A percentile compares a stretch with the other conserved stretches of the same genome.
phyloP scores from a whole-genome alignment of 1,140 invertebrate genomes.

The Nomia melanderi region DNA sequence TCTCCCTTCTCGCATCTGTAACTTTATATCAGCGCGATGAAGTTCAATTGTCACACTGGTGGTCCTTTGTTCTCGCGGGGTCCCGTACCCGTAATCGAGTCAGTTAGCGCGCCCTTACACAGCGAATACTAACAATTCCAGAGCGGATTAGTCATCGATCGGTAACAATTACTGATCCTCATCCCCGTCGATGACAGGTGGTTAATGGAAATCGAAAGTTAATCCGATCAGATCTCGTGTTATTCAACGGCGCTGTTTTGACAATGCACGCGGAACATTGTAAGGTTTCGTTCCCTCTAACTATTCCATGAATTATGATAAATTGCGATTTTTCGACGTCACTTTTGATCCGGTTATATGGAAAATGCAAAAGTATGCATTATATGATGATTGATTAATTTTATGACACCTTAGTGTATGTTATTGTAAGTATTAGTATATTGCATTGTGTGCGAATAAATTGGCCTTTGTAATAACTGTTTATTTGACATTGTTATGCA shows the following conservation, averaged over 20 bases:
- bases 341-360: neutral
- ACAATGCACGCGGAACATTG: constrained; percentile 22
- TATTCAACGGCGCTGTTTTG: constrained; percentile 35
- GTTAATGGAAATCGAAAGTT: constrained; percentile 61
- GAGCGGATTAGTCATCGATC: constrained; percentile 70
- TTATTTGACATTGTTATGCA: too few relatives aligned
- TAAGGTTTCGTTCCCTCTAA: constrained; percentile 38
- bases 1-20: constrained; percentile 57
- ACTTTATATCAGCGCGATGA: constrained; percentile 65
- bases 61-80: constrained; percentile 55
- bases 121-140: constrained; percentile 36
- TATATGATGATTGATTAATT: too few relatives aligned
- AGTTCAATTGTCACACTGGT: constrained; percentile 57
- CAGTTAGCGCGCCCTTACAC: constrained; percentile 36
- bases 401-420: too few relatives aligned
- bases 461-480: too few relatives aligned
- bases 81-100: constrained; percentile 42
- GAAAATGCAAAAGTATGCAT: too few relatives aligned
- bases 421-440: too few relatives aligned
- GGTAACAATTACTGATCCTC: constrained; percentile 50
- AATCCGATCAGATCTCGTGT: constrained; percentile 57
- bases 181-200: constrained; percentile 48
- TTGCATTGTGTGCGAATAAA: too few relatives aligned
- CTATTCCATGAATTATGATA: neutral
- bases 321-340: neutral